Evolutionary conservation across 2,888 invertebrate genomes (phyloP).

Genomic region (Chironomus riparius): DNA sequence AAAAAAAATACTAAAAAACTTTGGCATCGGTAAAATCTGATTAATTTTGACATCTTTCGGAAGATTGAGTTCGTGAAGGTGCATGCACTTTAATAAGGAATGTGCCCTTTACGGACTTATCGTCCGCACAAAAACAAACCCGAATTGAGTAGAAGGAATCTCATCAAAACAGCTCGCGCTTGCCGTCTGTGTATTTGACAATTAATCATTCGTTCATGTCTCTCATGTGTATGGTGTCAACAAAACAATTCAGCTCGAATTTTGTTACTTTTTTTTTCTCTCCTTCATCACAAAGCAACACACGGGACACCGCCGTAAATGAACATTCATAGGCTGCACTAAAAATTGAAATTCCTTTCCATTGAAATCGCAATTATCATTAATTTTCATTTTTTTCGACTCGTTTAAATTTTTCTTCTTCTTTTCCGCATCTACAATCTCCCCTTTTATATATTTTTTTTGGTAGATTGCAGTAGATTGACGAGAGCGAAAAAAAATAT

Average conservation of each 20-base stretch:
- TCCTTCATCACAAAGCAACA: no score
- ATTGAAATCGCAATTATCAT: slow-evolving; percentile 12
- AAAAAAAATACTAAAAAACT: background rate
- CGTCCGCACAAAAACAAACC: background rate
- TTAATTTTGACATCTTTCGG: slow-evolving; percentile 2
- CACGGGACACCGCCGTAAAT: no score
- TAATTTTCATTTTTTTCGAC: slow-evolving; percentile 13
- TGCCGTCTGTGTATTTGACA: background rate
- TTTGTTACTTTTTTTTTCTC: no score
- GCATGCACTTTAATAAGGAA: background rate
- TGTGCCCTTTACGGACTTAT: background rate
- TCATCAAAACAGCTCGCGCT: background rate
- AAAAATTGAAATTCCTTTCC: background rate
- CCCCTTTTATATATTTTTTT: no score
- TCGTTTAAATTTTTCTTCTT: background rate
- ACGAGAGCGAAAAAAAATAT: no score
- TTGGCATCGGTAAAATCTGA: background rate
- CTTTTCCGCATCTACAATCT: background rate
- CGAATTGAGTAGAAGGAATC: background rate
- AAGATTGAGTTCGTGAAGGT: background rate
- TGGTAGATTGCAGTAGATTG: no score
- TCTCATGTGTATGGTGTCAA: background rate
- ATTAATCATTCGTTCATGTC: background rate
- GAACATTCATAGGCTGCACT: no score
- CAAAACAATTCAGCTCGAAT: background rate